Base-by-base conservation (phyloP, 2,113 vertebrate genomes). In the Phylloscopus whistleri region DNA sequence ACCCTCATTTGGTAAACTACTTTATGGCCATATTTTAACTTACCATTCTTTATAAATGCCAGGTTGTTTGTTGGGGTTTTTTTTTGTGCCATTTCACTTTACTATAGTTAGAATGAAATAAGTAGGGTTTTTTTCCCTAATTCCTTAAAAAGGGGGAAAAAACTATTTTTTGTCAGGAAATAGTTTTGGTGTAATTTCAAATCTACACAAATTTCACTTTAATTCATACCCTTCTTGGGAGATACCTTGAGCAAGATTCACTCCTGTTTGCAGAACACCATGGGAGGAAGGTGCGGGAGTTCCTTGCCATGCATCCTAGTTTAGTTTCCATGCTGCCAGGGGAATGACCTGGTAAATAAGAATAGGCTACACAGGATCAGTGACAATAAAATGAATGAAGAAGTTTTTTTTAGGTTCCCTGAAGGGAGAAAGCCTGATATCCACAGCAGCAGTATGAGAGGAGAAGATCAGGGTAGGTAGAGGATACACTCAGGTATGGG, bases 291-390 rank as follows among this genome's bases (percentile, higher is more conserved):
- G 19, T 44, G 13, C 1, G 4, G 26, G 23, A 68, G 23, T 9
- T 87, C 35, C 77, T 77, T 4, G 10, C 14, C 30, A 2, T 10
- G 16, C 28, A 41, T 58, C 48, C 52, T 63, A 19, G 7, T 30
- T 72, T 63, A 73, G 44, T 35, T 68, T 70, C 53, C 15, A 4
- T 41, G 24, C 4, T 59, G 13, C 39, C 41, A 58, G 37, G 15
- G 30, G 14, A 72, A 79, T 16, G 4, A 33, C 39, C 17, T 26
- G 48, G 18, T 0, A 0, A 53, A n/a, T 20, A 41, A 39, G 31
- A 49, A 41, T 12, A 68, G 28, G 19, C 39, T 87, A n/a, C 30
- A 33, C 23, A 48, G 37, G 7, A n/a, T 24, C 24, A 53, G 16
- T 41, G 48, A 56, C 33, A 26, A 41, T 5, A 67, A 59, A 94